Base-by-base conservation (phyloP, 2,888 invertebrate genomes). In the Drosophila recens region DNA sequence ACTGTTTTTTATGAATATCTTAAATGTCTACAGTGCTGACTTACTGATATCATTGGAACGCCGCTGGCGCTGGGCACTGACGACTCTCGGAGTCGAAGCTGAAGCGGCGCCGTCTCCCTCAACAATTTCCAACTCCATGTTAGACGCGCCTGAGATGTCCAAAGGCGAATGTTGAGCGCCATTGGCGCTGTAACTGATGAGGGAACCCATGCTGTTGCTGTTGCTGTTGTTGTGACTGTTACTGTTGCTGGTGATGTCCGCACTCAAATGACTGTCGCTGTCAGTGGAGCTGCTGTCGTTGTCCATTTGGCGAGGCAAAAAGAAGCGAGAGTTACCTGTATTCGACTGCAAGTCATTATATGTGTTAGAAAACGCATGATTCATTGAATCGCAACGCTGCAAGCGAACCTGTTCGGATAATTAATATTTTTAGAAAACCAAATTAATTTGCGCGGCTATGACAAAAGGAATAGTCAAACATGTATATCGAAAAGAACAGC, bases 21-120 rank as follows among this genome's bases (percentile, higher is more conserved):
- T 27, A 5, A 5, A 27, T 27, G 27, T 34, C 5, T 2, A 34
- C 2, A 42, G 9, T 30, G 8, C 11, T 11, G 9, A 52, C 79
- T 63, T 56, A 77, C 80, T 30, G 20, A 3, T 40, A 15, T 23
- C 2, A 6, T 4, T 9, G 5, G 15, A 3, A 2, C 10, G 52
- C 15, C 43, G 59, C 38, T 0, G 20, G 10, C 43, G 54, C 3
- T 15, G 49, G 1, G 20, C 27, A 15, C 40, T 36, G 6, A 6
- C 4, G 10, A 48, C 10, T 13, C 59, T 62, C 4, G 73, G 76
- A 3, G 75, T 75, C 10, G 78, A 78, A 0, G 45, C 54, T 17
- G 0, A 8, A 4, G 2, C 57, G 15, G 2, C 53, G 2, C 57
- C 17, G 2, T 49, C 17, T 17, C 9, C 23, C 4, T 9, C 36